Evolutionary conservation across 2,113 vertebrate genomes (phyloP).

Genomic region (Seriola aureovittata): DNA sequence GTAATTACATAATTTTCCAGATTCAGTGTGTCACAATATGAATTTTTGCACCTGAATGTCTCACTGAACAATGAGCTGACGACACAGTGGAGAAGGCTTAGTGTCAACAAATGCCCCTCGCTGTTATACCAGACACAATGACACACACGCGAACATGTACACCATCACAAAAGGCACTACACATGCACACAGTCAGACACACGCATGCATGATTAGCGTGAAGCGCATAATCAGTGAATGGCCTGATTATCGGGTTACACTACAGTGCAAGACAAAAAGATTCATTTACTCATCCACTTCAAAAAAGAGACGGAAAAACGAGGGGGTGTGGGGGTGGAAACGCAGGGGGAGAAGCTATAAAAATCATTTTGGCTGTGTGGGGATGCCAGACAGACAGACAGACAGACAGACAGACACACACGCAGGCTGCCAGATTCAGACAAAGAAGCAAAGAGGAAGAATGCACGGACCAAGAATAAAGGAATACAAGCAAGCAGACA

Average conservation of each 20-base stretch:
- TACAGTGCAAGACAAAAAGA: constrained; percentile 70
- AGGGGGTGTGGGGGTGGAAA: constrained; percentile 44
- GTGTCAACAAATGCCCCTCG: constrained; percentile 42
- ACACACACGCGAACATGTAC: not conserved
- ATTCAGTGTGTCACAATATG: not conserved
- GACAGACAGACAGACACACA: constrained; percentile 47
- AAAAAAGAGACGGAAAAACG: constrained; percentile 44
- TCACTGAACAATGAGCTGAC: constrained; percentile 38
- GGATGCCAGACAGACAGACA: constrained; percentile 64
- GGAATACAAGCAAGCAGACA: constrained; percentile 28
- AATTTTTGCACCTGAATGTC: constrained; percentile 41
- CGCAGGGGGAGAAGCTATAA: constrained; percentile 65
- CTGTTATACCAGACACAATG: constrained; percentile 24
- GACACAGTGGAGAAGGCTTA: constrained; percentile 20
- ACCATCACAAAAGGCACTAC: constrained; percentile 39
- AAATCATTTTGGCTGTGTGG: constrained; percentile 55
- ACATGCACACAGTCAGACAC: constrained; percentile 39
- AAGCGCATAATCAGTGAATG: constrained; percentile 77
- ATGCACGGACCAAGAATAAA: constrained; percentile 34
- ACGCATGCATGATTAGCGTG: constrained; percentile 63
- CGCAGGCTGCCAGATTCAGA: constrained; percentile 56
- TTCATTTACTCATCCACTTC: constrained; percentile 70
- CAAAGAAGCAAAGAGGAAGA: constrained; percentile 54
- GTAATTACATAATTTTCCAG: constrained; percentile 37
- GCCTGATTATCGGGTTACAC: constrained; percentile 76